Evolutionary conservation across 2,888 invertebrate species (phyloP).

Genomic region (Schizaphis graminum): DNA sequence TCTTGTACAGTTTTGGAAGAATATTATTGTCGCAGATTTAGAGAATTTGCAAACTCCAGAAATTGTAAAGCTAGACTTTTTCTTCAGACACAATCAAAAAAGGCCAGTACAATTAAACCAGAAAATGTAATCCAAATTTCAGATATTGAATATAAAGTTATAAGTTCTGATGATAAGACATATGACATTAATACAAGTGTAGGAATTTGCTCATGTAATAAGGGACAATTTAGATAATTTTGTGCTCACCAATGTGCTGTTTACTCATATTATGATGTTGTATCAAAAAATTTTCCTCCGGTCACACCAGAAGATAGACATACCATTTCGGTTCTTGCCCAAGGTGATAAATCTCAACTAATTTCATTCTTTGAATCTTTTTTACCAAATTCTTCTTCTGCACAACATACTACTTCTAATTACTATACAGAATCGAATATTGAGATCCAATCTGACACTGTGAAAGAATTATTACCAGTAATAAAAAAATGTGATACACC

Average conservation of each 20-base stretch:
- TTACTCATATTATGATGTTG: background rate
- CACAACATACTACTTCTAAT: too few species aligned
- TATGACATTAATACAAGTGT: background rate
- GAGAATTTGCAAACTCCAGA: background rate
- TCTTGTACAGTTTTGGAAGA: background rate
- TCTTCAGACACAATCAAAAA: background rate
- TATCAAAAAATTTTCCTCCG: background rate
- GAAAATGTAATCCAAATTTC: background rate
- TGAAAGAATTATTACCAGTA: too few species aligned
- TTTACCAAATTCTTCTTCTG: too few species aligned
- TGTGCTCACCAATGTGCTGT: background rate
- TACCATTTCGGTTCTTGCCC: background rate
- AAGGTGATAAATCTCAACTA: background rate
- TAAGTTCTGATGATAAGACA: background rate
- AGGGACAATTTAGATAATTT: background rate
- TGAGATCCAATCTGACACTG: too few species aligned
- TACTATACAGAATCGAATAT: too few species aligned
- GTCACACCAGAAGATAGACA: background rate
- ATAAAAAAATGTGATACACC: too few species aligned
- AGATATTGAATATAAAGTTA: background rate
- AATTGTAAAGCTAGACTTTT: too few species aligned
- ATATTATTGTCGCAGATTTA: background rate
- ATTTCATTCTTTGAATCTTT: background rate
- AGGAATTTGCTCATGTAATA: background rate
- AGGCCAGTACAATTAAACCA: background rate